Evolutionary conservation across 1,140 invertebrate genomes (phyloP).

Genomic region (Nephila pilipes): DNA sequence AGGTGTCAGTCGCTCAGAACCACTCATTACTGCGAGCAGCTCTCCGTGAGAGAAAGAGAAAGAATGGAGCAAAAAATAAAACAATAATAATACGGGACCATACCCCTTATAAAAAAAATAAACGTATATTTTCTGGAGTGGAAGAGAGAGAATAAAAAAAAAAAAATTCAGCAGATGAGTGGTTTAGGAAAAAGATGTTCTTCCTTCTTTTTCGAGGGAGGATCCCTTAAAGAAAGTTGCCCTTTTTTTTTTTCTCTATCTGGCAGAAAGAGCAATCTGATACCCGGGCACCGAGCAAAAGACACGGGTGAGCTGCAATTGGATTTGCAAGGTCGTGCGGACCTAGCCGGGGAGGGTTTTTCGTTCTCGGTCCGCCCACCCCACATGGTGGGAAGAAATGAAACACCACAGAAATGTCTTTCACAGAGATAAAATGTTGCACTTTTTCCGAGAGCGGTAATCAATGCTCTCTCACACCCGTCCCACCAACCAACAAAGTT

Average conservation of each 20-base stretch:
- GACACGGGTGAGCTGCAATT: slow-evolving; percentile 67
- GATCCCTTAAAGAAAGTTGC: slow-evolving; percentile 24
- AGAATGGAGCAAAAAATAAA: not conserved
- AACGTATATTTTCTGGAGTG: slow-evolving; percentile 41
- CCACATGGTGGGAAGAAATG: slow-evolving; percentile 4
- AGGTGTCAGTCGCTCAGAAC: slow-evolving; percentile 69
- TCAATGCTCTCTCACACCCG: not conserved
- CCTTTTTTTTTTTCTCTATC: slow-evolving; percentile 26
- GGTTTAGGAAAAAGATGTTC: slow-evolving; percentile 46
- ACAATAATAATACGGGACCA: slow-evolving; percentile 32
- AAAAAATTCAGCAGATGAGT: slow-evolving; percentile 58
- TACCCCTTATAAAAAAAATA: slow-evolving; percentile 34
- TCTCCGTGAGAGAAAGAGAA: slow-evolving; percentile 36
- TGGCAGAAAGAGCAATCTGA: slow-evolving; percentile 54
- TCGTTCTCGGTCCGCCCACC: slow-evolving; percentile 19
- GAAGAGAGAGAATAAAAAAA: not conserved
- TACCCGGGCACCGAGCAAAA: slow-evolving; percentile 17
- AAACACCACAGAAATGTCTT: slow-evolving; percentile 22
- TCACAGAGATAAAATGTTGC: slow-evolving; percentile 55
- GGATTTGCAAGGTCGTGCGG: slow-evolving; percentile 67
- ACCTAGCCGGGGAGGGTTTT: slow-evolving; percentile 44
- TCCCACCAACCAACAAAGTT: not conserved
- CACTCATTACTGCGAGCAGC: slow-evolving; percentile 56
- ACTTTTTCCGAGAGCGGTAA: not conserved
- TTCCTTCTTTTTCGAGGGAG: slow-evolving; percentile 4